Conservation (phyloP, 2,888 invertebrate genomes). For the Orgyia antiqua region DNA sequence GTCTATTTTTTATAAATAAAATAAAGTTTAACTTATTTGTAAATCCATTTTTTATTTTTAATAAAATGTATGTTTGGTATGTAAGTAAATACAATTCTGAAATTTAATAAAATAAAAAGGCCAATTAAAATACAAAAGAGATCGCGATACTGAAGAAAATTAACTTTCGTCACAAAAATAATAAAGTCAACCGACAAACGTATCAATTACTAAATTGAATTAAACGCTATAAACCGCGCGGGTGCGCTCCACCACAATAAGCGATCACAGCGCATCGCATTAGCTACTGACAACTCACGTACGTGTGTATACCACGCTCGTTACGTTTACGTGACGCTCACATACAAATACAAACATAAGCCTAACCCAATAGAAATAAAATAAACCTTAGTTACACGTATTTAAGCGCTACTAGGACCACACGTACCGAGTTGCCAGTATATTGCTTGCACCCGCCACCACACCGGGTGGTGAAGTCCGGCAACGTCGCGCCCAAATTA, state of each 20-base stretch:
- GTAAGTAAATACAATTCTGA: too few relatives aligned
- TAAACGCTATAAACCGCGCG: constrained; percentile 72
- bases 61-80: too few relatives aligned
- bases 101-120: too few relatives aligned
- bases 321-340: constrained; percentile 73
- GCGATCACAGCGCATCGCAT: constrained; percentile 74
- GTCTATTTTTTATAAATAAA: too few relatives aligned
- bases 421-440: constrained; percentile 44
- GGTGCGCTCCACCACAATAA: constrained; percentile 65
- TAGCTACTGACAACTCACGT: constrained; percentile 73
- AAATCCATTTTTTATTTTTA: too few relatives aligned
- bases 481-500: constrained; percentile 76
- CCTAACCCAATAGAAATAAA: constrained; percentile 35
- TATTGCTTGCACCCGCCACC: constrained; percentile 63
- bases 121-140: too few relatives aligned
- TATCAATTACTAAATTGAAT: constrained; percentile 78
- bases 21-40: too few relatives aligned
- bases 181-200: constrained; percentile 61
- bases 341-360: constrained; percentile 52
- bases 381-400: constrained; percentile 34
- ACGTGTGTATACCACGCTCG: constrained; percentile 68
- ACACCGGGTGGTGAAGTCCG: constrained; percentile 70
- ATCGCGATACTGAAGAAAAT: too few relatives aligned
- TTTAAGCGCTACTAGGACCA: constrained; percentile 35
- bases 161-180: constrained; percentile 31